Conservation (phyloP, 2,888 invertebrate species). For the Pseudococcus viburni region DNA sequence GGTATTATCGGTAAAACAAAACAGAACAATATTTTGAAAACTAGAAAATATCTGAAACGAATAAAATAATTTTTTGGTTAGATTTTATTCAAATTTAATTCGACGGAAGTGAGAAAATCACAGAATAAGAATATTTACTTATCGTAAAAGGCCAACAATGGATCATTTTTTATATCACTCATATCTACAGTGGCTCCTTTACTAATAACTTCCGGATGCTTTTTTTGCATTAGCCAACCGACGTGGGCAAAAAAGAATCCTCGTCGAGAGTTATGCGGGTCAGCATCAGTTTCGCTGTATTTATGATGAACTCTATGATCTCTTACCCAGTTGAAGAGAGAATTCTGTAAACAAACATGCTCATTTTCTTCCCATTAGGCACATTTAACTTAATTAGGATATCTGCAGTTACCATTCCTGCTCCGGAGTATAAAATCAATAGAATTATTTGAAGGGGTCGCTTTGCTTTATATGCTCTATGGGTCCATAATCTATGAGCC, state of each 20-base stretch:
- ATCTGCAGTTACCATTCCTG: constrained; percentile 77
- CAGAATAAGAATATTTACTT: constrained; percentile 74
- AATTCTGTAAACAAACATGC: constrained; percentile 74
- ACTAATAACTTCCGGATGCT: constrained; percentile 86
- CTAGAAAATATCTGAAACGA: constrained; percentile 72
- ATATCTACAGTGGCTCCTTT: constrained; percentile 87
- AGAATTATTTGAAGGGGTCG: constrained; percentile 80
- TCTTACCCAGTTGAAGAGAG: constrained; percentile 81
- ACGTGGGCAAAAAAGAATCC: constrained; percentile 95
- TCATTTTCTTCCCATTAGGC: neutral
- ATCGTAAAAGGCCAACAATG: constrained; percentile 83
- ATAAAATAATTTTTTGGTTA: neutral
- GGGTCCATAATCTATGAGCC: constrained; percentile 79
- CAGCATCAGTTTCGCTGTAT: constrained; percentile 83
- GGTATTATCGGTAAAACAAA: constrained; percentile 76
- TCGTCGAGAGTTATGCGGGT: constrained; percentile 85
- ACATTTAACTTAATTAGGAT: neutral
- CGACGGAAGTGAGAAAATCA: neutral
- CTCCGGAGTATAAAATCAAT: constrained; percentile 78
- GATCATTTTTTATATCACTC: constrained; percentile 84
- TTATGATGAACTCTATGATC: constrained; percentile 85
- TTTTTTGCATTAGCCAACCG: constrained; percentile 92
- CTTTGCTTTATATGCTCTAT: constrained; percentile 79
- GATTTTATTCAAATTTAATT: neutral
- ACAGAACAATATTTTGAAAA: constrained; percentile 74